phyloP scores from a whole-genome alignment of 2,797 vertebrate species.

The Peromyscus eremicus region DNA sequence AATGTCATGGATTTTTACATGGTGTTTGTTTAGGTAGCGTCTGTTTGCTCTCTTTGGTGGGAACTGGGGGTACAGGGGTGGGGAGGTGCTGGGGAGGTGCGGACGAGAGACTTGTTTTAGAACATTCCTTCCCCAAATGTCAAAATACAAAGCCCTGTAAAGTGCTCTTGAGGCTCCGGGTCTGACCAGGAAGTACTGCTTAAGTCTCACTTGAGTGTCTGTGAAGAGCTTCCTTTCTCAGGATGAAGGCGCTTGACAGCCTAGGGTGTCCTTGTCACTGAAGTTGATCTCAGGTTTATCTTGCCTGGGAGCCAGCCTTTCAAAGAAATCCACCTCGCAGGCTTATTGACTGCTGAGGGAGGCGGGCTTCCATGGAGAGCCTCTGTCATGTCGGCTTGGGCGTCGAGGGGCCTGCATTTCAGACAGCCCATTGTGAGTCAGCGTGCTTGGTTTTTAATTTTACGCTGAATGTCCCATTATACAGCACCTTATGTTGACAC shows the following conservation, averaged over 20 bases:
- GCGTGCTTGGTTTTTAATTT: slow-evolving; percentile 31
- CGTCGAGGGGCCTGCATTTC: slow-evolving; percentile 8
- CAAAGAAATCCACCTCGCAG: slow-evolving; percentile 49
- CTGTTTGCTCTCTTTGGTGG: slow-evolving; percentile 52
- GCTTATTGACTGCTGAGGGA: neutral
- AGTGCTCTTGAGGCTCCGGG: slow-evolving; percentile 56
- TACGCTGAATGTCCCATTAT: slow-evolving; percentile 32
- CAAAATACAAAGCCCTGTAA: slow-evolving; percentile 62
- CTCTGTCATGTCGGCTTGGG: neutral
- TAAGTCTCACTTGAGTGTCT: slow-evolving; percentile 72
- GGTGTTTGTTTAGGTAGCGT: slow-evolving; percentile 35
- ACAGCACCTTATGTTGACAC: slow-evolving; percentile 47
- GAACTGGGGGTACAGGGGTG: neutral
- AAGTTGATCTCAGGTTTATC: slow-evolving; percentile 51
- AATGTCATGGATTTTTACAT: slow-evolving; percentile 12
- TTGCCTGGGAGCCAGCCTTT: slow-evolving; percentile 51
- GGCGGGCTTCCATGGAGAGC: slow-evolving; percentile 11
- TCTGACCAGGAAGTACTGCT: slow-evolving; percentile 82
- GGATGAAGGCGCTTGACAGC: slow-evolving; percentile 68
- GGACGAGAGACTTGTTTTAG: neutral
- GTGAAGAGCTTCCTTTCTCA: slow-evolving; percentile 82
- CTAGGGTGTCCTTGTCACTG: slow-evolving; percentile 40
- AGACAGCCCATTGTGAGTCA: slow-evolving; percentile 30
- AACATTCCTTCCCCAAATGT: slow-evolving; percentile 61
- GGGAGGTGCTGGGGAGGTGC: neutral